Evolutionary conservation across 2,888 invertebrate species (phyloP).

Genomic region (Slavum lentiscoides): DNA sequence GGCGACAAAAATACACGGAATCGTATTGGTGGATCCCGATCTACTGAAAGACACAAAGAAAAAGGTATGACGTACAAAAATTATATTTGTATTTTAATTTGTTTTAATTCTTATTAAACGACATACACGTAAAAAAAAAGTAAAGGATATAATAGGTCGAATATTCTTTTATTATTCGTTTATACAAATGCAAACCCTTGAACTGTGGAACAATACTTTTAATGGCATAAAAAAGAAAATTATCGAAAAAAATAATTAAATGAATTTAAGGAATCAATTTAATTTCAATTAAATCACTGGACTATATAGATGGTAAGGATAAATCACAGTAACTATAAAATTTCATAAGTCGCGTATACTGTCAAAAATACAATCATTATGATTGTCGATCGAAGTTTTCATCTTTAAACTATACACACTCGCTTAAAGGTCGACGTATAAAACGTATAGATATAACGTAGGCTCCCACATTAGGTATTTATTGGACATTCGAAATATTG

Average conservation of each 20-base stretch:
- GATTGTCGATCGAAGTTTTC: neutral
- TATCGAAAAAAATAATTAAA: too few species aligned
- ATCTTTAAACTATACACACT: neutral
- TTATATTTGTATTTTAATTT: neutral
- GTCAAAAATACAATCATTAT: neutral
- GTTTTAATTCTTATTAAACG: neutral
- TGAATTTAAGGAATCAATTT: too few species aligned
- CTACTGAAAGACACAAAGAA: constrained; percentile 70
- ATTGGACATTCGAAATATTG: neutral
- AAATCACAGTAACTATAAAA: neutral
- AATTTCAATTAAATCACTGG: neutral
- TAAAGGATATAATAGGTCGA: neutral
- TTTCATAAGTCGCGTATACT: neutral
- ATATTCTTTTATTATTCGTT: constrained; percentile 3
- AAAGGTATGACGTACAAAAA: constrained; percentile 63
- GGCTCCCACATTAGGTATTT: neutral
- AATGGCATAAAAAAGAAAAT: neutral
- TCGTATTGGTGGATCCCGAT: constrained; percentile 88
- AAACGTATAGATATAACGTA: neutral
- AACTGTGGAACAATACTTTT: neutral
- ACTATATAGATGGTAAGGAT: neutral
- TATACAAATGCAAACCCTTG: neutral
- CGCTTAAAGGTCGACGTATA: neutral
- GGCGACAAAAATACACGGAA: constrained; percentile 84
- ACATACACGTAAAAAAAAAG: neutral